phyloP scores from a whole-genome alignment of 1,140 invertebrate species.

The Eupristina koningsbergeri region DNA sequence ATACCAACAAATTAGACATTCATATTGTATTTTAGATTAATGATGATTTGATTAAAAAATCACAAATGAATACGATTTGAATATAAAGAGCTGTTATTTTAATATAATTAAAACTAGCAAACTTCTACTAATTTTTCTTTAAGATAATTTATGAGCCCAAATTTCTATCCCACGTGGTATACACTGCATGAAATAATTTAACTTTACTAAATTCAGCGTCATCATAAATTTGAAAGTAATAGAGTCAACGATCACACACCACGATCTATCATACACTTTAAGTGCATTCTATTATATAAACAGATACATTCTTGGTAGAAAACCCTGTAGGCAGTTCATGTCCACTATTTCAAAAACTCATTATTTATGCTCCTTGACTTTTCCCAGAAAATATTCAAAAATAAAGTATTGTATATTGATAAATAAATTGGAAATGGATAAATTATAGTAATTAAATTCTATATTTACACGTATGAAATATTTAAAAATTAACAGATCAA shows the following conservation, averaged over 20 bases:
- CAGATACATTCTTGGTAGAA: neutral
- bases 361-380: neutral
- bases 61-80: neutral
- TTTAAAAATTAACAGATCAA: neutral
- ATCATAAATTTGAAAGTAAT: conserved; percentile 18
- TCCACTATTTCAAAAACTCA: neutral
- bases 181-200: conserved; percentile 1
- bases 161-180: neutral
- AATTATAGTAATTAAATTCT: neutral
- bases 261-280: conserved; percentile 8
- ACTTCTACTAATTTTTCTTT: neutral
- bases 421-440: neutral
- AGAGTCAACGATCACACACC: neutral
- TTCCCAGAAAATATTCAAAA: neutral
- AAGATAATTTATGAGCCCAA: neutral
- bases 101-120: neutral
- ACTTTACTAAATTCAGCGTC: conserved; percentile 12
- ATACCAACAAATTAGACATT: neutral
- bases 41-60: neutral
- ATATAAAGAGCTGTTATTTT: neutral
- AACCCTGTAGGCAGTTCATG: neutral
- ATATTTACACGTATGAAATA: too few species aligned
- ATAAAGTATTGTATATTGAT: neutral
- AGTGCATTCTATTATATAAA: neutral
- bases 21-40: neutral